Conservation (phyloP, 2,797 vertebrate species). For the Enteromius afrohamiltoni region DNA sequence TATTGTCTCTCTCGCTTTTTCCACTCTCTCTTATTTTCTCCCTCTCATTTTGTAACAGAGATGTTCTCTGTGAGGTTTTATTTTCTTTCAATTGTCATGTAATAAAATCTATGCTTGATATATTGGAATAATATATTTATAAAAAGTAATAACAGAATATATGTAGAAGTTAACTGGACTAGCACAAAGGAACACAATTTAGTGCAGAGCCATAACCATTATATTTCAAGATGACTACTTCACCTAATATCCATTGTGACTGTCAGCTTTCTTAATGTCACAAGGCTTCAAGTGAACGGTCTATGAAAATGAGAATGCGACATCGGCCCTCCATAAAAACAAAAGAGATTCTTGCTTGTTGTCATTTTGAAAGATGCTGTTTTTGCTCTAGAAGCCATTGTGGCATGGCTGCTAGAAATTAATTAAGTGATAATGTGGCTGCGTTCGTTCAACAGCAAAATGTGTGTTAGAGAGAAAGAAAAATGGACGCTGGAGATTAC, state of each 20-base stretch:
- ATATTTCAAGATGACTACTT: slow-evolving; percentile 26
- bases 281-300: slow-evolving; percentile 6
- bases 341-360: slow-evolving; percentile 57
- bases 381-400: slow-evolving; percentile 56
- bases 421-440: slow-evolving; percentile 75
- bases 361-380: slow-evolving; percentile 66
- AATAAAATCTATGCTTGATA: not conserved
- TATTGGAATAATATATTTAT: not conserved
- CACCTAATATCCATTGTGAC: slow-evolving; percentile 1
- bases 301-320: slow-evolving; percentile 51
- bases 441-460: slow-evolving; percentile 65
- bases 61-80: not conserved
- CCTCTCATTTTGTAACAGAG: not conserved
- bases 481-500: slow-evolving; percentile 63
- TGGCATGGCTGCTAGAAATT: slow-evolving; percentile 69
- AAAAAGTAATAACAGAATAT: not conserved
- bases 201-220: not conserved
- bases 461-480: slow-evolving; percentile 48
- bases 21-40: not conserved
- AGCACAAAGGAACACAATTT: slow-evolving; percentile 16
- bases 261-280: slow-evolving; percentile 29
- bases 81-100: not conserved
- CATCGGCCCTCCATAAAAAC: slow-evolving; percentile 53
- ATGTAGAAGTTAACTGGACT: not conserved
- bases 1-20: not conserved